These are phyloP conservation scores for Eublepharis macularius DNA, from an alignment of 2,113 vertebrate species.

Conservation along the genomic window DNA sequence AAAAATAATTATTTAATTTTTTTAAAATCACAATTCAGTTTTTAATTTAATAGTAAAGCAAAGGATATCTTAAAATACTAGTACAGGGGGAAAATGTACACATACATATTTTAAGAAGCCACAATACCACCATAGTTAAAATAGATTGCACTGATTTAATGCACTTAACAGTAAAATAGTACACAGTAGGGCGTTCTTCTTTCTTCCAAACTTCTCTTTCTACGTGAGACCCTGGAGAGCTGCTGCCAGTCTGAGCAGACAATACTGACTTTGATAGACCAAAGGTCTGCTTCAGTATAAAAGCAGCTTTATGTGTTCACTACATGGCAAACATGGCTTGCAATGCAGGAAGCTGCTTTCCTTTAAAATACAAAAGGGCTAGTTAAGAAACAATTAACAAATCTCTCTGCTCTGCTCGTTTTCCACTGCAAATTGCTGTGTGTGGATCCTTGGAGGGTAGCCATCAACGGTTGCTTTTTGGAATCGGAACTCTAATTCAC, in stretches of 20 bases:
- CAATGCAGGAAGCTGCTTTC: not conserved
- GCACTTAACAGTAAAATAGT: not conserved
- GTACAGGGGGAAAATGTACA: not conserved
- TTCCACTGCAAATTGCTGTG: not conserved
- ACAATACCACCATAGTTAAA: not conserved
- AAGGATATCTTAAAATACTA: not conserved
- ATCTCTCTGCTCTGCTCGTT: too few species aligned
- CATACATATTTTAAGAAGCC: not conserved
- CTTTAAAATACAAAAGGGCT: not conserved
- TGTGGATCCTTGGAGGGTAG: not conserved
- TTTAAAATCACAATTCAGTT: slow-evolving; percentile 11
- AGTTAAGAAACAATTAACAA: too few species aligned
- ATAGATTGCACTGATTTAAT: not conserved
- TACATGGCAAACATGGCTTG: not conserved
- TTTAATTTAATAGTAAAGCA: slow-evolving; percentile 30
- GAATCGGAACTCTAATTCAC: slow-evolving; percentile 9
- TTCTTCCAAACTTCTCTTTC: not conserved
- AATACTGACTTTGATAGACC: too few species aligned
- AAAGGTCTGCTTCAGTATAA: too few species aligned
- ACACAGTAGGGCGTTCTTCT: not conserved
- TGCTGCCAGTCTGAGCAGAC: too few species aligned
- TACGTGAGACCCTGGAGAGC: too few species aligned
- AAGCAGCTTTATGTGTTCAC: too few species aligned
- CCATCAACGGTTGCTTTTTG: fast-evolving
- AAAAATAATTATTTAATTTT: slow-evolving; percentile 33